phyloP scores from a whole-genome alignment of 2,888 invertebrate genomes.

The Acrobasis consociella region DNA sequence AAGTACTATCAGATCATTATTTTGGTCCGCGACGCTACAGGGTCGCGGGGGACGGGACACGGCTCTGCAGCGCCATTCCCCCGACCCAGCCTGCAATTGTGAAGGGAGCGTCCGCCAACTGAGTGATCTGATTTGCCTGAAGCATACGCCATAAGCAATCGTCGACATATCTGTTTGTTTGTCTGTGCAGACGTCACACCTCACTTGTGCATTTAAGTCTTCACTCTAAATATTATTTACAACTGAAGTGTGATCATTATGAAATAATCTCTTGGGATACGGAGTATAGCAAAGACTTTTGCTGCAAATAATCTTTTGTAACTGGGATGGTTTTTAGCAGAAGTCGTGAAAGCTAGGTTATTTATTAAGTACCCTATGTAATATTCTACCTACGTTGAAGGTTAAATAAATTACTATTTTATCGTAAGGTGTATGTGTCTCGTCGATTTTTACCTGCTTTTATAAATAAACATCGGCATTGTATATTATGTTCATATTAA shows the following conservation, averaged over 20 bases:
- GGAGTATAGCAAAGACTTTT: not conserved
- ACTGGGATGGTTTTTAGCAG: constrained; percentile 25
- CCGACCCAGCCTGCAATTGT: too few relatives aligned
- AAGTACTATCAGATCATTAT: not conserved
- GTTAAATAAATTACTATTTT: constrained; percentile 58
- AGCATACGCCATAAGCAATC: not conserved
- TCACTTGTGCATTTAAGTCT: constrained; percentile 17
- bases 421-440: constrained; percentile 70
- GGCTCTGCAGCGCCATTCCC: not conserved
- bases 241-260: constrained; percentile 13
- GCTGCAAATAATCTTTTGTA: not conserved
- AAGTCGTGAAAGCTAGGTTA: constrained; percentile 35
- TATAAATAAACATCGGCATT: constrained; percentile 78
- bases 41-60: not conserved
- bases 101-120: too few relatives aligned
- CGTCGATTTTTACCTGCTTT: constrained; percentile 78
- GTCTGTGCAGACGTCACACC: constrained; percentile 17
- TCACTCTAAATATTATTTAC: constrained; percentile 12
- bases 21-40: not conserved
- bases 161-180: not conserved
- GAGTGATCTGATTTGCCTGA: too few relatives aligned
- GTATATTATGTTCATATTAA: constrained; percentile 82
- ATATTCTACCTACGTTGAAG: constrained; percentile 50
- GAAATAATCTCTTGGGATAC: constrained; percentile 16
- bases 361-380: constrained; percentile 53